These are phyloP conservation scores for Amia ocellicauda DNA, from an alignment of 2,113 vertebrate genomes.

Conservation along the genomic window DNA sequence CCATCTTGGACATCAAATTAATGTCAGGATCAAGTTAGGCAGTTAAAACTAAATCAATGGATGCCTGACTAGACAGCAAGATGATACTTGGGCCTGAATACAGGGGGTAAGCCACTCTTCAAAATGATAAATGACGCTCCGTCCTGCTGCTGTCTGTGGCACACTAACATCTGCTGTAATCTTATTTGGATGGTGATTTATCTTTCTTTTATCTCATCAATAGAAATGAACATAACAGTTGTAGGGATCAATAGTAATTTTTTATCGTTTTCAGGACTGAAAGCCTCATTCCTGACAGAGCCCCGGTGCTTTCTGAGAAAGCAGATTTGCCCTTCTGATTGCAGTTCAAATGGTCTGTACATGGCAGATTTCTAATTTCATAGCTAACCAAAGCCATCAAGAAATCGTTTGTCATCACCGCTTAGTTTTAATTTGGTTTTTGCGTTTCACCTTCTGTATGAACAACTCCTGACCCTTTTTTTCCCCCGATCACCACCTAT, in stretches of 20 bases:
- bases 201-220: slow-evolving; percentile 74
- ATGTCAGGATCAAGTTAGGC: slow-evolving; percentile 7
- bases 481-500: background rate
- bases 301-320: slow-evolving; percentile 53
- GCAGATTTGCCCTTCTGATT: slow-evolving; percentile 38
- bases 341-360: slow-evolving; percentile 44
- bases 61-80: slow-evolving; percentile 51
- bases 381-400: slow-evolving; percentile 26
- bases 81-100: slow-evolving; percentile 15
- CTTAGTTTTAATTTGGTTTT: background rate
- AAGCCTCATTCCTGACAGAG: slow-evolving; percentile 63
- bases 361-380: slow-evolving; percentile 43
- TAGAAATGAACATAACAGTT: slow-evolving; percentile 78
- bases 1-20: slow-evolving; percentile 29
- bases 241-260: slow-evolving; percentile 75
- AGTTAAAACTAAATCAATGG: slow-evolving; percentile 54
- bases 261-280: slow-evolving; percentile 69
- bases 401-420: slow-evolving; percentile 29
- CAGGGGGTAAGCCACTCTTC: slow-evolving; percentile 48
- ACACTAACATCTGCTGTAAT: slow-evolving; percentile 64
- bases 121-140: slow-evolving; percentile 67
- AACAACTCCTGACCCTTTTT: background rate
- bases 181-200: slow-evolving; percentile 69
- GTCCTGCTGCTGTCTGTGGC: slow-evolving; percentile 49
- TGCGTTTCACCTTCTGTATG: background rate